phyloP scores from a whole-genome alignment of 2,888 invertebrate species.

The Syrphus vitripennis region DNA sequence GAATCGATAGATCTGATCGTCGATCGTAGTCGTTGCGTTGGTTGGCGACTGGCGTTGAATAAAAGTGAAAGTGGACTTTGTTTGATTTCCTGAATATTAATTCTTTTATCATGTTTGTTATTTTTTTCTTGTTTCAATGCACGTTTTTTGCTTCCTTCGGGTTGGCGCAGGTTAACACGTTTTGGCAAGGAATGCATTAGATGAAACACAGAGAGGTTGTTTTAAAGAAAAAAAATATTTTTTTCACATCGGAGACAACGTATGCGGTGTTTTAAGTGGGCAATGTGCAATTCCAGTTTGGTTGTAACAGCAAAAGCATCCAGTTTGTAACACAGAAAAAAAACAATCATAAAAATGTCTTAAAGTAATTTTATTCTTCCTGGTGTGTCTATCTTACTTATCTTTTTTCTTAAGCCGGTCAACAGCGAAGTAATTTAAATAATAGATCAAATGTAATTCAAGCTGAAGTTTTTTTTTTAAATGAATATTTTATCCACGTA shows the following conservation, averaged over 20 bases:
- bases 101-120: conserved; percentile 30
- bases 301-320: not conserved
- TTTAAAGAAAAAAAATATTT: not conserved
- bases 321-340: not conserved
- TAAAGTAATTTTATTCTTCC: not conserved
- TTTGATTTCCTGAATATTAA: conserved; percentile 65
- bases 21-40: not conserved
- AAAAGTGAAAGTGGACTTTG: conserved; percentile 62
- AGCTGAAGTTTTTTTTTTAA: not conserved
- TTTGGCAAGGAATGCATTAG: conserved; percentile 20
- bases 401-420: not conserved
- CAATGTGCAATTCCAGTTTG: not conserved
- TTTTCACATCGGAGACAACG: not conserved
- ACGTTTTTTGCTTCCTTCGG: conserved; percentile 36
- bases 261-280: not conserved
- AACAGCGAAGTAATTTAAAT: not conserved
- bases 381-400: not conserved
- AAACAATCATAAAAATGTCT: not conserved
- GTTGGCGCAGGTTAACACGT: conserved; percentile 35
- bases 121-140: conserved; percentile 14
- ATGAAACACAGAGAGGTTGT: not conserved
- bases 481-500: no score
- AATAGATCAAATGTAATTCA: not conserved
- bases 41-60: conserved; percentile 3
- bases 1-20: not conserved